Evolutionary conservation across 53 echinoderm and acorn worm species (phyloP).

Genomic region (Echinarachnius parma): DNA sequence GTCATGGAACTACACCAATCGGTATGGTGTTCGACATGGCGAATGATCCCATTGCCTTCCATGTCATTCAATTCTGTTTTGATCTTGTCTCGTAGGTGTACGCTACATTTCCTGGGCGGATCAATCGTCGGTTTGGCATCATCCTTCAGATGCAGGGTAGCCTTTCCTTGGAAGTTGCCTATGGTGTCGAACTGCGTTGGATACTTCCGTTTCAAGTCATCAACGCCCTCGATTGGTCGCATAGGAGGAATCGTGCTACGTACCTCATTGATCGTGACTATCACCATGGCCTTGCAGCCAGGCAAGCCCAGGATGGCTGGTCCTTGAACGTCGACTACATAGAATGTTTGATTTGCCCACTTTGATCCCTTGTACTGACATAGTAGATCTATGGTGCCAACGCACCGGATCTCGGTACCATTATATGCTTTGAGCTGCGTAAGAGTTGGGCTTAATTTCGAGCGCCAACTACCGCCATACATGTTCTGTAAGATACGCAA

Average conservation of each 20-base stretch:
- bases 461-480: no score
- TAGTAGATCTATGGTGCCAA: conserved; percentile 19
- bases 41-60: conserved; percentile 51
- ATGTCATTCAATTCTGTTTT: conserved; percentile 56
- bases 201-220: conserved; percentile 16
- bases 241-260: no score
- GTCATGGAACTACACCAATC: conserved; percentile 68
- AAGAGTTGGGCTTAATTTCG: no score
- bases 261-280: conserved; percentile 21
- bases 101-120: conserved; percentile 57
- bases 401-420: conserved; percentile 6
- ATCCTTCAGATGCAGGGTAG: conserved; percentile 42
- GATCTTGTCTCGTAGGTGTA: conserved; percentile 55
- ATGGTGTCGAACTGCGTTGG: conserved; percentile 49
- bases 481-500: no score
- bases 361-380: conserved; percentile 22
- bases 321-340: conserved; percentile 29
- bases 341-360: conserved; percentile 26
- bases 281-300: not conserved
- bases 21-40: conserved; percentile 45
- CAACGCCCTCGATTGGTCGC: not conserved
- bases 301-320: conserved; percentile 24
- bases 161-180: conserved; percentile 41
- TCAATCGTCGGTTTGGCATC: conserved; percentile 52
- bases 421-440: no score